Evolutionary conservation across 2,113 vertebrate genomes (phyloP).

Genomic region (Aythya baeri): DNA sequence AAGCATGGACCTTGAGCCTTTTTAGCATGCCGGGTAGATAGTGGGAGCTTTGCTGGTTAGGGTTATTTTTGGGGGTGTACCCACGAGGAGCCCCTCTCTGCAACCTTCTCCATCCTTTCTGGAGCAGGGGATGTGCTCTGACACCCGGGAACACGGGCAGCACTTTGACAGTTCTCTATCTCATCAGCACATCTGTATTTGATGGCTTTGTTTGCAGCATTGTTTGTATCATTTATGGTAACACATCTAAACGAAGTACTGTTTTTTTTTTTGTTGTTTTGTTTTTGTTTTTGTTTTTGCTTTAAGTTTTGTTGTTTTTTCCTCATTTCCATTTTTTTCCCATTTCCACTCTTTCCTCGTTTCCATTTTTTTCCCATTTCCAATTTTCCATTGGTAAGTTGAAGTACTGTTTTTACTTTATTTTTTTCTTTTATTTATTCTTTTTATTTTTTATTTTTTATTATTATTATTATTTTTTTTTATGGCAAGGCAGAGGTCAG

Average conservation of each 20-base stretch:
- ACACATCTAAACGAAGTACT: accelerated
- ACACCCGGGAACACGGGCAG: not conserved
- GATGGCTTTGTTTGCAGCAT: not conserved
- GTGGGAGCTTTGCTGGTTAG: not conserved
- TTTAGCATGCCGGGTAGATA: accelerated
- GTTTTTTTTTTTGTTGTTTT: not conserved
- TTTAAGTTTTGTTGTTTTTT: not conserved
- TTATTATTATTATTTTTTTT: too few species aligned
- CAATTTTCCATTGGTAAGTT: too few species aligned
- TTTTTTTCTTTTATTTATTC: too few species aligned
- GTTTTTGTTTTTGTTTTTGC: too few species aligned
- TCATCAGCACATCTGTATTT: not conserved
- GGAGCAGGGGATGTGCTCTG: accelerated
- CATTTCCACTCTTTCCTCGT: not conserved
- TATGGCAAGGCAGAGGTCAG: not conserved
- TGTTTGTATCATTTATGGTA: not conserved
- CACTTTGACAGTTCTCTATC: not conserved
- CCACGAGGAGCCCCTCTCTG: not conserved
- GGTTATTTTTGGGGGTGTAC: too few species aligned
- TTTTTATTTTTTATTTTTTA: too few species aligned
- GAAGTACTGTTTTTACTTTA: too few species aligned
- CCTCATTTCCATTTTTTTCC: too few species aligned
- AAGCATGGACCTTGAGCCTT: not conserved
- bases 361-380: not conserved
- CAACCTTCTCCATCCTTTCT: not conserved